Evolutionary conservation across 2,113 vertebrate species (phyloP), one percentile per base, ranked within the genome.

Genomic region (Pitta sordida): DNA sequence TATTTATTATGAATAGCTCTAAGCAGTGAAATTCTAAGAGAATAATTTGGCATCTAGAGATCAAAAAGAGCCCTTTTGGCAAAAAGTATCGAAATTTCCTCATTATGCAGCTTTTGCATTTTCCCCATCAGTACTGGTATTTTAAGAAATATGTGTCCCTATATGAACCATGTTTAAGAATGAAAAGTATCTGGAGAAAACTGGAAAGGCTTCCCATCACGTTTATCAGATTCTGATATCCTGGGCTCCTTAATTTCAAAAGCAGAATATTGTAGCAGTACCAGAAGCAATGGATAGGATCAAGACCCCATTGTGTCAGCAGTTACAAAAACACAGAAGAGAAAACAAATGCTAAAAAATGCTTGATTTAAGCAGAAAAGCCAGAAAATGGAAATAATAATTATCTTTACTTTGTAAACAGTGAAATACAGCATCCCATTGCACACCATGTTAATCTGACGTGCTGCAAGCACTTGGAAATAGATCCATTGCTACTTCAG

Each of bases 61-160:
- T 96, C 85, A 96, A 95, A 95, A 43, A 71, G 20, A 94, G 37
- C 29, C 76, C 79, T 94, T 65, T 26, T 46, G 73, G 83, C 83
- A 93, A 93, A 75, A 96, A 88, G 43, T 16, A 91, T 65, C 70
- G 51, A 63, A 83, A 53, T 27, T 74, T 69, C 29, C 55, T 93
- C 64, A 49, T 94, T 96, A 94, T 30, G 48, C 55, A 56, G 60
- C 34, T 88, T 77, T 6, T 76, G 34, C 53, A 17, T 82, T 91
- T 82, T 76, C 43, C 53, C 39, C 52, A 73, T 5, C 37, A 86
- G n/a, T 8, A 65, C 43, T 3, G 43, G 16, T 44, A 90, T 78
- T 91, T 92, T 75, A 86, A 92, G 51, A 82, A 94, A 34, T 32
- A 10, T 0, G 1, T 51, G 41, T 74, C 78, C 77, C 41, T n/a